Evolutionary conservation across 2,888 invertebrate genomes (phyloP).

Genomic region (Caenorhabditis sp.): DNA sequence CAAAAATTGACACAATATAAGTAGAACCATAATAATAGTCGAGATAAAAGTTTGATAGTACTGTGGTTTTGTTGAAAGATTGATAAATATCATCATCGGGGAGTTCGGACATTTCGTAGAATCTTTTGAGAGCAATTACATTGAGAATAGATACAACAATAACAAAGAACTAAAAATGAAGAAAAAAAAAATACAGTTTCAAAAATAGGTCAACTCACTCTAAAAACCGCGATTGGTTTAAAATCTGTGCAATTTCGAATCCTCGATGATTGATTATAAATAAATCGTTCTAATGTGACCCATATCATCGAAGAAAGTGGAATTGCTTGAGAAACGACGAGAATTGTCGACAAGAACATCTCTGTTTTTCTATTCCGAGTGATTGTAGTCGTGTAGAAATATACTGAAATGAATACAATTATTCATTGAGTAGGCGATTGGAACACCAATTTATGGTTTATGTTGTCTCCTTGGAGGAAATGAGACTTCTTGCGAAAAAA

Average conservation of each 20-base stretch:
- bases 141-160: neutral
- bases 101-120: neutral
- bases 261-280: neutral
- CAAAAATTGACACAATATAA: neutral
- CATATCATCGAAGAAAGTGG: neutral
- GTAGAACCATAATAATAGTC: neutral
- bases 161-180: neutral
- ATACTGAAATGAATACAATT: neutral
- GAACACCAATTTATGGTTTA: too few species aligned
- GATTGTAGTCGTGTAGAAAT: neutral
- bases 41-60: neutral
- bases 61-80: neutral
- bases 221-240: neutral
- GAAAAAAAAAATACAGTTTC: neutral
- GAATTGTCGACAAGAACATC: neutral
- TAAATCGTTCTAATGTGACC: neutral
- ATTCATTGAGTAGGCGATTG: too few species aligned
- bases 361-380: neutral
- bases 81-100: neutral
- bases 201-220: neutral
- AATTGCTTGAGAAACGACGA: neutral
- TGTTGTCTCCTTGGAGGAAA: too few species aligned
- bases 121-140: neutral
- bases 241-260: neutral
- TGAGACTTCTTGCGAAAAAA: too few species aligned